Conservation (phyloP, 2,113 vertebrate species). For the Sturnus vulgaris region DNA sequence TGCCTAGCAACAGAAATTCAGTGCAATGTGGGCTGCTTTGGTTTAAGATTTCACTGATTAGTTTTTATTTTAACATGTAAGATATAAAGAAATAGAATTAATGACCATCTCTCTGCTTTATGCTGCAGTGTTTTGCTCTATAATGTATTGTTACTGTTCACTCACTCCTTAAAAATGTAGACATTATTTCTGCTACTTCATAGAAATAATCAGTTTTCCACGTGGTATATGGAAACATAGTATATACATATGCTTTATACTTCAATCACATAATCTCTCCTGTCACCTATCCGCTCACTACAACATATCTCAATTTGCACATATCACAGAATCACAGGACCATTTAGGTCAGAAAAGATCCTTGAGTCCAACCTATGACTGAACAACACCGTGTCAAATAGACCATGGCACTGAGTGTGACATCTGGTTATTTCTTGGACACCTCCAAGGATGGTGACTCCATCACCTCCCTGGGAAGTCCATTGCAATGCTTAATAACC, state of each 20-base stretch:
- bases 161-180: neutral
- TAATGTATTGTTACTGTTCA: neutral
- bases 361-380: fast-evolving
- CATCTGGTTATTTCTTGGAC: neutral
- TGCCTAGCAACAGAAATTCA: neutral
- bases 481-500: neutral
- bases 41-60: conserved; percentile 1
- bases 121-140: neutral
- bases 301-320: neutral
- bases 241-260: neutral
- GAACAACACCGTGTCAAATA: neutral
- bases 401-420: neutral
- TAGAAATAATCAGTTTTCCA: neutral
- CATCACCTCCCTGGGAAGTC: neutral
- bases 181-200: neutral
- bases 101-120: neutral
- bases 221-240: neutral
- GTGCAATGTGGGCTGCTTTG: neutral
- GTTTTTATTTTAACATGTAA: conserved; percentile 5
- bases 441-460: neutral
- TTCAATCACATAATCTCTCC: neutral
- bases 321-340: neutral
- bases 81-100: neutral
- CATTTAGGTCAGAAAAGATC: neutral
- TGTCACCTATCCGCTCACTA: neutral